Conservation (phyloP, 2,888 invertebrate genomes). For the Monopis laevigella region DNA sequence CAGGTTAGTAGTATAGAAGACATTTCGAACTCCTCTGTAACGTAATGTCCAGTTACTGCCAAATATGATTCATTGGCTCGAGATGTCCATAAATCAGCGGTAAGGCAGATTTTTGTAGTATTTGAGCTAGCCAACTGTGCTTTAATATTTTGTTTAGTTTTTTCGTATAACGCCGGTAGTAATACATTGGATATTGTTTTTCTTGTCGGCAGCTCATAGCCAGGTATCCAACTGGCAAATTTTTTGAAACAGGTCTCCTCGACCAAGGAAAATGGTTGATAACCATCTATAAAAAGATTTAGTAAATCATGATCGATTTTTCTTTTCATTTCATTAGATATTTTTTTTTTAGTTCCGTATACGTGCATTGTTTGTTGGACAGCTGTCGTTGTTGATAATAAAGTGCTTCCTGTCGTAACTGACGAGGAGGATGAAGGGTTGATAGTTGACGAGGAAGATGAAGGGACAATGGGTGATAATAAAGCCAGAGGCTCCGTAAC, state of each 20-base stretch:
- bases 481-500: background rate
- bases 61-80: background rate
- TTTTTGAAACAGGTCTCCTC: no score
- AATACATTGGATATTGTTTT: no score
- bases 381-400: background rate
- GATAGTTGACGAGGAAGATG: background rate
- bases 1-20: background rate
- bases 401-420: background rate
- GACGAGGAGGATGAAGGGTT: background rate
- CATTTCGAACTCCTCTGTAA: background rate
- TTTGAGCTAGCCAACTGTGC: background rate
- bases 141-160: no score
- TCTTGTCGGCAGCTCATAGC: no score
- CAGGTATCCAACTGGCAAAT: no score
- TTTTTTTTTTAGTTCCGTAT: background rate
- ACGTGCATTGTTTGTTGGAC: background rate
- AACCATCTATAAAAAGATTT: constrained; percentile 10
- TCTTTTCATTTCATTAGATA: no score
- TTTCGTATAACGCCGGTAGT: no score
- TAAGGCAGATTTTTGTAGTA: background rate
- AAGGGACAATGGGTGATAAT: background rate
- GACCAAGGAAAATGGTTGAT: constrained; percentile 4
- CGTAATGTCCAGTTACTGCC: background rate
- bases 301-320: constrained; percentile 7
- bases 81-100: constrained; percentile 3